phyloP scores from a whole-genome alignment of 2,797 vertebrate genomes.

The Cirrhinus mrigala region DNA sequence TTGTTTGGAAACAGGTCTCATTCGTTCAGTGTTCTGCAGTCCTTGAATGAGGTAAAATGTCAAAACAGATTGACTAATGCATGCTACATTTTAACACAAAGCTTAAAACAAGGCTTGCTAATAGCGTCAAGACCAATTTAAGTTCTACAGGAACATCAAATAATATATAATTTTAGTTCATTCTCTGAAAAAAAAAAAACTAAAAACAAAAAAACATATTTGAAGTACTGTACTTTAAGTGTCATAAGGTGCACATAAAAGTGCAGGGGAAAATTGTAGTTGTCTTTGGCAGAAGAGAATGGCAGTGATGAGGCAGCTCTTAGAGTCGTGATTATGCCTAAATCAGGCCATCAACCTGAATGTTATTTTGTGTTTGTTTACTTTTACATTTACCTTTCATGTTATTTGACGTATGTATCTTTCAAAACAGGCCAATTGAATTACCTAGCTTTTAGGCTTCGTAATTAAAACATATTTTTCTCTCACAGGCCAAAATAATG shows the following conservation, averaged over 20 bases:
- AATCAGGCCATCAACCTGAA: neutral
- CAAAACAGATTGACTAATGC: neutral
- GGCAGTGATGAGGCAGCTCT: neutral
- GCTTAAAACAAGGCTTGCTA: neutral
- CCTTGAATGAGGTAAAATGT: neutral
- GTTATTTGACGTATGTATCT: neutral
- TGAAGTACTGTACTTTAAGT: too few relatives aligned
- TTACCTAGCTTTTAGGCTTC: constrained; percentile 1
- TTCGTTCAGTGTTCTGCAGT: neutral
- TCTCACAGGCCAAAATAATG: neutral
- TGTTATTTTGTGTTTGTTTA: neutral
- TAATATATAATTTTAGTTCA: neutral
- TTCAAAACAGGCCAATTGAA: neutral
- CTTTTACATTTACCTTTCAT: neutral
- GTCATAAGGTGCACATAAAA: neutral
- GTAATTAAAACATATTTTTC: neutral
- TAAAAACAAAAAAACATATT: too few relatives aligned
- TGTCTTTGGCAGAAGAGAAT: neutral
- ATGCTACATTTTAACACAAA: neutral
- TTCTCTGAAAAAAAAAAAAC: neutral
- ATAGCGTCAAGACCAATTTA: neutral
- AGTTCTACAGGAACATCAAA: neutral
- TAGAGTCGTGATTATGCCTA: neutral
- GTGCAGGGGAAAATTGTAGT: neutral
- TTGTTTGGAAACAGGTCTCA: neutral